Conservation (phyloP, 1,140 invertebrate genomes). For the Drosophila baimaii region DNA sequence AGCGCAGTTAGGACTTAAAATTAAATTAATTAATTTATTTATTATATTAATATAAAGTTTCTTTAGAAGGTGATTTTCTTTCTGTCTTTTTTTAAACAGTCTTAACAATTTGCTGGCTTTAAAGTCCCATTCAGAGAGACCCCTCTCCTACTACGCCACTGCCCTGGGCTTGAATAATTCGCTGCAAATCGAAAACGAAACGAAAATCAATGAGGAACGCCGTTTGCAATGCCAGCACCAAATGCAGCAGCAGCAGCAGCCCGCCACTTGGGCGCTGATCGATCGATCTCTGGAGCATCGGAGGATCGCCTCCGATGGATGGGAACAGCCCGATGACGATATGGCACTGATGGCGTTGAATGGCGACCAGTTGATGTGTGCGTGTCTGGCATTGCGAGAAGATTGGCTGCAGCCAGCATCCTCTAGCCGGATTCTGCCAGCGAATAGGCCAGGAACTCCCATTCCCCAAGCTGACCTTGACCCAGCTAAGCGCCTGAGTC, state of each 20-base stretch:
- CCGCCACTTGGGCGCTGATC: slow-evolving; percentile 51
- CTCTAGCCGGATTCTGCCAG: slow-evolving; percentile 22
- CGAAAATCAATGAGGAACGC: slow-evolving; percentile 68
- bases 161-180: slow-evolving; percentile 68
- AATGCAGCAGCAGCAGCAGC: slow-evolving; percentile 50
- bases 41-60: too few relatives aligned
- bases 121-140: too few relatives aligned
- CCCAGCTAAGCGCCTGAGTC: slow-evolving; percentile 57
- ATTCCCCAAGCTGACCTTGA: slow-evolving; percentile 61
- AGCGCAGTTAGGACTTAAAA: too few relatives aligned
- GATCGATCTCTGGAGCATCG: slow-evolving; percentile 36
- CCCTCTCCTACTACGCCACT: neutral
- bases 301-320: slow-evolving; percentile 26
- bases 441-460: slow-evolving; percentile 36
- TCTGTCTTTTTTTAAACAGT: too few relatives aligned
- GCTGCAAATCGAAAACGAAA: slow-evolving; percentile 60
- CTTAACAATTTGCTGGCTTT: too few relatives aligned
- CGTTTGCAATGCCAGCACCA: slow-evolving; percentile 67
- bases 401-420: slow-evolving; percentile 8
- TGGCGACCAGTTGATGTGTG: slow-evolving; percentile 55
- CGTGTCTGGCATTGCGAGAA: slow-evolving; percentile 58
- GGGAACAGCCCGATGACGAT: neutral
- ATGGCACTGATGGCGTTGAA: slow-evolving; percentile 42
- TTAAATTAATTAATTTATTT: too few relatives aligned
- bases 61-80: too few relatives aligned